A percentile compares a stretch with the other conserved stretches of the same genome.
Conservation (phyloP, 2,797 vertebrate species). For the Menidia menidia region DNA sequence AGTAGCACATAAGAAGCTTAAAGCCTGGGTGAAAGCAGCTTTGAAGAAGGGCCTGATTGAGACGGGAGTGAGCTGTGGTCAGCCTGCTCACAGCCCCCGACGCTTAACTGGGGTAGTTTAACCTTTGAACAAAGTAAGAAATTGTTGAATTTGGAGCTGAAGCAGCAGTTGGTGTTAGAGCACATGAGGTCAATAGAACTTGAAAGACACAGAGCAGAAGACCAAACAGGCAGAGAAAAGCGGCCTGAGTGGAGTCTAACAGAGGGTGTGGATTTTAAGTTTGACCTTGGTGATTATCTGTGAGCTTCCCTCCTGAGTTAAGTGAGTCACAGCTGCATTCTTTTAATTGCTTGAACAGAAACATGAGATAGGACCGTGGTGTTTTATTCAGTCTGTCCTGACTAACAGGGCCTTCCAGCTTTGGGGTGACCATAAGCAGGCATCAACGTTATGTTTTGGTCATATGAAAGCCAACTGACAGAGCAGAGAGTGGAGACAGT, state of each 20-base stretch:
- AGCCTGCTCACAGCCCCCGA: background rate
- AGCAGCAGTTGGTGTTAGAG: background rate
- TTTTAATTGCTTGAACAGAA: background rate
- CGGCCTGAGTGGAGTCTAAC: background rate
- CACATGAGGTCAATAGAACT: background rate
- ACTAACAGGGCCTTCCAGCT: background rate
- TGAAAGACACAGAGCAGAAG: background rate
- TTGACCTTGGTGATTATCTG: background rate
- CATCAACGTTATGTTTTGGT: background rate
- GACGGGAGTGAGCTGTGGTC: conserved; percentile 4
- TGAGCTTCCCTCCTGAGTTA: background rate
- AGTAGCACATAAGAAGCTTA: conserved; percentile 5
- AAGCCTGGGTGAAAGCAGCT: background rate
- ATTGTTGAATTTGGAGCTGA: background rate
- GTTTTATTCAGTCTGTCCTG: background rate
- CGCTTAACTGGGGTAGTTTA: background rate
- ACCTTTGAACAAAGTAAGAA: background rate
- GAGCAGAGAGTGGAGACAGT: too few species aligned
- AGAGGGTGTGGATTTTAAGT: background rate
- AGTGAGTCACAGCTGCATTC: background rate
- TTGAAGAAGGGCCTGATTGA: background rate
- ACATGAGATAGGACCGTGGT: background rate
- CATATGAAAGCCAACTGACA: background rate
- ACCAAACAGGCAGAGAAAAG: background rate
- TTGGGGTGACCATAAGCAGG: background rate